Conservation (phyloP, 2,113 vertebrate genomes). For the Sminthopsis crassicaudata region DNA sequence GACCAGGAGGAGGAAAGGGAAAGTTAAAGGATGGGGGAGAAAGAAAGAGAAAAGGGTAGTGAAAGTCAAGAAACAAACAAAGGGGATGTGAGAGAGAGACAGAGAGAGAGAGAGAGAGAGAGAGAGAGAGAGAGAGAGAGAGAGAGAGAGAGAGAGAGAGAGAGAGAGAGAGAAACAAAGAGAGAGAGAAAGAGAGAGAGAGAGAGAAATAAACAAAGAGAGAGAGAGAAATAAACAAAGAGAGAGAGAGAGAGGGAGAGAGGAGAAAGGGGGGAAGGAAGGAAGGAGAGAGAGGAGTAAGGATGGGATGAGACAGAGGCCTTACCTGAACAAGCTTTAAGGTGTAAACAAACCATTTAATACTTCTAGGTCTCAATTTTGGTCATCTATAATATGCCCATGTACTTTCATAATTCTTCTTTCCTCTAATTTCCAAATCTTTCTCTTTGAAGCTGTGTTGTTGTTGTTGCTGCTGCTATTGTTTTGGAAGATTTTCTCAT, state of each 20-base stretch:
- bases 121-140: too few relatives aligned
- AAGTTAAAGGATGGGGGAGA: not conserved
- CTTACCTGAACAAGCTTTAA: not conserved
- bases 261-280: not conserved
- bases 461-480: too few relatives aligned
- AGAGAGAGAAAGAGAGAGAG: too few relatives aligned
- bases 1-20: not conserved
- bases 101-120: too few relatives aligned
- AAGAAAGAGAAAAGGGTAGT: not conserved
- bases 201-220: not conserved
- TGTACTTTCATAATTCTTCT: not conserved
- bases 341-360: not conserved
- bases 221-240: too few relatives aligned
- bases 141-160: not conserved
- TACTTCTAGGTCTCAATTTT: not conserved
- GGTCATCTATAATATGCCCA: not conserved
- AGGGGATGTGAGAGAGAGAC: too few relatives aligned
- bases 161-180: not conserved
- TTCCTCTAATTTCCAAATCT: not conserved
- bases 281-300: not conserved
- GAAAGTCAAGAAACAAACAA: not conserved
- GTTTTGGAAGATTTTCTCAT: not conserved
- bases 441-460: not conserved
- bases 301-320: not conserved
- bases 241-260: too few relatives aligned